Evolutionary conservation across 1,140 invertebrate species (phyloP), one percentile per base, ranked within the genome.

Genomic region (Probaryconus sp.): DNA sequence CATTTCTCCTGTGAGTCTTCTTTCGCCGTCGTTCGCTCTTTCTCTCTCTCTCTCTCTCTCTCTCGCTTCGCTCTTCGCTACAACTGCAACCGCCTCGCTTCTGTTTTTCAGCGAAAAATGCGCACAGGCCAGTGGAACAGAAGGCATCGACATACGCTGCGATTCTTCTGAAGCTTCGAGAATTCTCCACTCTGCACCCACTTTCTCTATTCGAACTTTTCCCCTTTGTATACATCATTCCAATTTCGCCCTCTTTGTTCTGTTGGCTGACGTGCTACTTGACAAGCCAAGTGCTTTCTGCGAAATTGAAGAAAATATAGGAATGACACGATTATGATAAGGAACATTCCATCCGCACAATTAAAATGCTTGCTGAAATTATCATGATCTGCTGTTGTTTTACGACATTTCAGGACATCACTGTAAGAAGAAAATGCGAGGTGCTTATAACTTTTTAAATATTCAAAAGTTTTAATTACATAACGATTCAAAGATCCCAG

Each of bases 161-260:
- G 64, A 68, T 69, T 69, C 30, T 69, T 69, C 53, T 53, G 55
- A 60, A 53, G 65, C 45, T 60, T 60, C 65, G 47, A 60, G 48
- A 47, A 69, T 69, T 69, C 37, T 61, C 6, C 28, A 18, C 21
- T 55, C 28, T 33, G 48, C 40, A 38, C 53, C 51, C 53, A 58
- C 47, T 60, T 69, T 60, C 16, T 30, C 30, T 50, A 51, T 37
- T 53, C 48, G 26, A 70, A 61, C 67, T 69, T 69, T 47, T 43
- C 47, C 55, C 45, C 65, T 69, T 70, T 70, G 56, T 61, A 61
- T 61, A 55, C 48, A 70, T 60, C 67, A 70, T 70, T 70, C 40
- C 67, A 70, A 55, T 61, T 61, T 70, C 30, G 18, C 24, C 58
- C 21, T 51, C 64, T 58, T 51, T 68, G 64, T 58, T 55, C 63